Conservation (phyloP, 2,888 invertebrate species). For the Epinotia bilunana region DNA sequence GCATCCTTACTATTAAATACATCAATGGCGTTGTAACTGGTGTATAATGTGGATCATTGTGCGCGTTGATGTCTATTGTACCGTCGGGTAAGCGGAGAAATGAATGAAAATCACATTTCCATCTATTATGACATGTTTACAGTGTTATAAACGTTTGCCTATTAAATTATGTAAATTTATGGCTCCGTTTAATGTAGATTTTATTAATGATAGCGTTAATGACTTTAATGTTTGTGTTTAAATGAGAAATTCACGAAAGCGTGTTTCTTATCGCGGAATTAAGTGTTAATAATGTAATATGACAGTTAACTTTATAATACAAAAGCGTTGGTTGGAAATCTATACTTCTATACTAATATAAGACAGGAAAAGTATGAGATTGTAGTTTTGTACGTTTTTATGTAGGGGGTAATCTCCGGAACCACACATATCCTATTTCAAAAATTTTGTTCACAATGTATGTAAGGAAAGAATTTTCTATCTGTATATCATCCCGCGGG, state of each 20-base stretch:
- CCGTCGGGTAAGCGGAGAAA: conserved; percentile 33
- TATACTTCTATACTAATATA: not conserved
- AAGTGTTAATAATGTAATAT: not conserved
- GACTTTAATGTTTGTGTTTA: not conserved
- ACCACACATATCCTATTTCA: no score
- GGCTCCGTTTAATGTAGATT: not conserved
- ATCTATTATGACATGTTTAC: conserved; percentile 11
- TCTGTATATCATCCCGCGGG: no score
- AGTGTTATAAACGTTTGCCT: conserved; percentile 2
- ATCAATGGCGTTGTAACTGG: not conserved
- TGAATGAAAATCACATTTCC: conserved; percentile 15
- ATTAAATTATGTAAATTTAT: not conserved
- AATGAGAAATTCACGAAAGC: not conserved
- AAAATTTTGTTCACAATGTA: no score
- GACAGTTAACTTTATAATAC: not conserved
- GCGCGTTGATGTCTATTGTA: conserved; percentile 73
- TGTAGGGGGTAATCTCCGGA: no score
- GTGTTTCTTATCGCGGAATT: not conserved
- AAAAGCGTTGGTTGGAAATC: not conserved
- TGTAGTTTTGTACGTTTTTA: no score
- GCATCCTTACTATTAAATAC: conserved; percentile 2
- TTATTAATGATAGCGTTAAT: not conserved
- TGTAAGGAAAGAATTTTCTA: no score
- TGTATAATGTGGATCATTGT: not conserved
- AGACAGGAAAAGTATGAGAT: not conserved